phyloP scores from a whole-genome alignment of 2,113 vertebrate genomes.

The Ctenodactylus gundi region DNA sequence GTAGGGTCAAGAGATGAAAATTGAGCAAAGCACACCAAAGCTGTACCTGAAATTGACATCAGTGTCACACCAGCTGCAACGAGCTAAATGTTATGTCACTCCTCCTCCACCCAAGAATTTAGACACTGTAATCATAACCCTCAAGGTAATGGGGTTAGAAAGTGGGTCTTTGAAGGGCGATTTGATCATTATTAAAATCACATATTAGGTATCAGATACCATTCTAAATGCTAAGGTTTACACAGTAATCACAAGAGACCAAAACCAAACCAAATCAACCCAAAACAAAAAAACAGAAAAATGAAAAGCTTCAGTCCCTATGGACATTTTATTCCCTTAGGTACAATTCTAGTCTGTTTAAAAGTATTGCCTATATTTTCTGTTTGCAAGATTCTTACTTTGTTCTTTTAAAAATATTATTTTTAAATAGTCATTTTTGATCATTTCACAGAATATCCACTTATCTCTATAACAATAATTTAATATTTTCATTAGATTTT shows the following conservation, averaged over 20 bases:
- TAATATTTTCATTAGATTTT: neutral
- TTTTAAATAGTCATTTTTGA: neutral
- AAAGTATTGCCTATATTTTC: neutral
- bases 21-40: neutral
- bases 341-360: neutral
- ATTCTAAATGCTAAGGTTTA: neutral
- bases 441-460: neutral
- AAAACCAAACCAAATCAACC: neutral
- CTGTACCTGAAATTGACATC: neutral
- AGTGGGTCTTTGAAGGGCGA: neutral
- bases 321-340: neutral
- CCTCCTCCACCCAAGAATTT: no score
- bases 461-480: neutral
- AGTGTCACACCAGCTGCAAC: accelerated
- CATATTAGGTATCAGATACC: neutral
- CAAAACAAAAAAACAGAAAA: neutral
- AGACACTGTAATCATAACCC: neutral
- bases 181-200: neutral
- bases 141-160: neutral
- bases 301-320: neutral
- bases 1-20: neutral
- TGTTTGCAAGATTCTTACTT: neutral
- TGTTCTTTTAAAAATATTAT: neutral
- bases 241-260: neutral
- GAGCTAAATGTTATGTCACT: neutral